Conservation (phyloP, 2,113 vertebrate species). For the Eleginops maclovinus region DNA sequence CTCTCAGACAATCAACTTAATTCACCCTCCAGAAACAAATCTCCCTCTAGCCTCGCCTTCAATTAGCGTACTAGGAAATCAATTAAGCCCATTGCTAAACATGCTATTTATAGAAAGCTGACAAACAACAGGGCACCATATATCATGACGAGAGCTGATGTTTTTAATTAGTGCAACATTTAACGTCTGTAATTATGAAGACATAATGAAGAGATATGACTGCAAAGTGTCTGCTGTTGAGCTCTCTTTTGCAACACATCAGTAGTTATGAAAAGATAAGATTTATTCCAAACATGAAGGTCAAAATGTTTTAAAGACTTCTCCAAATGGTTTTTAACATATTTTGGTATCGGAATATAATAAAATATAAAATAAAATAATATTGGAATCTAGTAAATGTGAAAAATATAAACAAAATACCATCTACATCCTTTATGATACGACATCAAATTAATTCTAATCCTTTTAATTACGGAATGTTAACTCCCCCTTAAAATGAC, state of each 20-base stretch:
- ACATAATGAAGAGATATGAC: conserved; percentile 63
- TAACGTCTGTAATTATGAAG: conserved; percentile 55
- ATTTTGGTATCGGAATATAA: no score
- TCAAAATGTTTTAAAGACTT: neutral
- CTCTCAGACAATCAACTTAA: conserved; percentile 51
- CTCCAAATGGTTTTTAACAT: neutral
- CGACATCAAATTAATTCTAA: neutral
- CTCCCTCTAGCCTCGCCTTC: conserved; percentile 49
- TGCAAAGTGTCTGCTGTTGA: conserved; percentile 3
- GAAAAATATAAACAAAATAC: neutral
- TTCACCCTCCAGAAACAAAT: conserved; percentile 64
- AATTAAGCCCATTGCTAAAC: conserved; percentile 59
- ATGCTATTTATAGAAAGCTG: conserved; percentile 69
- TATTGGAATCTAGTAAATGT: neutral
- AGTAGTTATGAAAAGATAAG: neutral
- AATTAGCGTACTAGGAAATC: conserved; percentile 66
- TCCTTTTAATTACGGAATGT: neutral
- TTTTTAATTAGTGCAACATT: conserved; percentile 64
- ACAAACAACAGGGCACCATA: conserved; percentile 60
- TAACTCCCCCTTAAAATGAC: neutral
- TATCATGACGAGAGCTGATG: conserved; percentile 50
- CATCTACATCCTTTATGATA: no score
- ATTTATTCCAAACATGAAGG: neutral
- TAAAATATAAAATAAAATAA: neutral
- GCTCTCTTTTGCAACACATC: neutral